phyloP scores from a whole-genome alignment of 2,888 invertebrate species.

The Sialis fuliginosa region DNA sequence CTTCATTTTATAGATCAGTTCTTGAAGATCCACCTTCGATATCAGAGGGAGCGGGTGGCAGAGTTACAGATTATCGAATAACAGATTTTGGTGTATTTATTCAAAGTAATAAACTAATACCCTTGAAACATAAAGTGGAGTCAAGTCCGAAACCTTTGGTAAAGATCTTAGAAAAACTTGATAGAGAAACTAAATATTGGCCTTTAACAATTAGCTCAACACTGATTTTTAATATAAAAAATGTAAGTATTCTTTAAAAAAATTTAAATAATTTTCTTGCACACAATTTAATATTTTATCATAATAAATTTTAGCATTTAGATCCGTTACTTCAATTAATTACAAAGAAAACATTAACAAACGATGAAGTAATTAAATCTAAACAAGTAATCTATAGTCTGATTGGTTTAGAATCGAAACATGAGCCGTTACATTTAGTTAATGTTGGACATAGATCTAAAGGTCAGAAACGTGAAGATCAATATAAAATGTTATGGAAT shows the following conservation, averaged over 20 bases:
- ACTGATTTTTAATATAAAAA: slow-evolving; percentile 67
- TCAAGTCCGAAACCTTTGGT: slow-evolving; percentile 34
- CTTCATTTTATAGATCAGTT: slow-evolving; percentile 39
- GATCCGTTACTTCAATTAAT: slow-evolving; percentile 66
- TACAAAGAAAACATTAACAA: slow-evolving; percentile 62
- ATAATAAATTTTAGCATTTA: slow-evolving; percentile 38
- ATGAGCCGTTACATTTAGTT: slow-evolving; percentile 60
- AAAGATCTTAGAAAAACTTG: slow-evolving; percentile 49
- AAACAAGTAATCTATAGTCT: slow-evolving; percentile 69
- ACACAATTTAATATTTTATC: not conserved
- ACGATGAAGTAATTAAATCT: slow-evolving; percentile 75
- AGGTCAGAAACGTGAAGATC: slow-evolving; percentile 59
- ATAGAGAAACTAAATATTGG: slow-evolving; percentile 70
- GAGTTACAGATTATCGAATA: slow-evolving; percentile 79
- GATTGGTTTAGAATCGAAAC: slow-evolving; percentile 63
- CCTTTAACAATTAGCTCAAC: slow-evolving; percentile 80
- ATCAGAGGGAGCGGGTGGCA: slow-evolving; percentile 84
- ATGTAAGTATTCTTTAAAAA: slow-evolving; percentile 27
- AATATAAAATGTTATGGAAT: slow-evolving; percentile 77
- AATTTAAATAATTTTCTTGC: slow-evolving; percentile 1
- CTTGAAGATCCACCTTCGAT: slow-evolving; percentile 92
- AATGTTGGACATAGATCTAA: slow-evolving; percentile 45
- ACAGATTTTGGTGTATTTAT: slow-evolving; percentile 80
- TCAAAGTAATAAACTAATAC: slow-evolving; percentile 64
- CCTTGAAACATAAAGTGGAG: slow-evolving; percentile 32